phyloP scores from a whole-genome alignment of 1,140 invertebrate species.

The Scaptomyza hsui region DNA sequence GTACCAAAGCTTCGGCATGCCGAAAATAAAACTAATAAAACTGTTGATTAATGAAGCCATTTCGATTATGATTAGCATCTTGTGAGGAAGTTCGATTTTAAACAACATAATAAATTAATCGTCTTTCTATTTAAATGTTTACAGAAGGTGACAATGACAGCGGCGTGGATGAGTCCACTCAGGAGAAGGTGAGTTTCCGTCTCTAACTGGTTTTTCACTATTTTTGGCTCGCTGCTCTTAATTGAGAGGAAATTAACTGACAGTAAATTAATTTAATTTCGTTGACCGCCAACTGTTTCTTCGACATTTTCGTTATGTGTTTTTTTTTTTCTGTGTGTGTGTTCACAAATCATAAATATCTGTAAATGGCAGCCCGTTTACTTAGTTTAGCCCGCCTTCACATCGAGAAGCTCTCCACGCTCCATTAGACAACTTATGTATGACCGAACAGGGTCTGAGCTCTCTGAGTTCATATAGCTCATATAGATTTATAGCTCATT shows the following conservation, averaged over 20 bases:
- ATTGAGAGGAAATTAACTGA: conserved; percentile 79
- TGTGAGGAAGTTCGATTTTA: neutral
- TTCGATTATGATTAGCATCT: conserved; percentile 3
- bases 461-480: neutral
- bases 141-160: conserved; percentile 92
- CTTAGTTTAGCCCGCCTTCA: conserved; percentile 27
- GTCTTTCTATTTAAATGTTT: conserved; percentile 22
- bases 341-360: conserved; percentile 82
- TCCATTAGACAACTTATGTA: conserved; percentile 56
- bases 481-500: conserved; percentile 18
- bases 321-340: neutral
- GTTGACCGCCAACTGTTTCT: conserved; percentile 36
- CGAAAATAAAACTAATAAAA: neutral
- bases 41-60: conserved; percentile 53
- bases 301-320: conserved; percentile 15
- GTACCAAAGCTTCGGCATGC: neutral
- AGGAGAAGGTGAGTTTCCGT: conserved; percentile 88
- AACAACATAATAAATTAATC: conserved; percentile 27
- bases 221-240: conserved; percentile 54
- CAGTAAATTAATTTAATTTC: conserved; percentile 74
- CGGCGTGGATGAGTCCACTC: conserved; percentile 90
- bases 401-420: conserved; percentile 53
- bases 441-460: conserved; percentile 25
- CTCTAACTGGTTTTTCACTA: conserved; percentile 17
- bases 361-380: conserved; percentile 64